Conservation (phyloP, 2,888 invertebrate genomes). For the Sabatieria punctata region DNA sequence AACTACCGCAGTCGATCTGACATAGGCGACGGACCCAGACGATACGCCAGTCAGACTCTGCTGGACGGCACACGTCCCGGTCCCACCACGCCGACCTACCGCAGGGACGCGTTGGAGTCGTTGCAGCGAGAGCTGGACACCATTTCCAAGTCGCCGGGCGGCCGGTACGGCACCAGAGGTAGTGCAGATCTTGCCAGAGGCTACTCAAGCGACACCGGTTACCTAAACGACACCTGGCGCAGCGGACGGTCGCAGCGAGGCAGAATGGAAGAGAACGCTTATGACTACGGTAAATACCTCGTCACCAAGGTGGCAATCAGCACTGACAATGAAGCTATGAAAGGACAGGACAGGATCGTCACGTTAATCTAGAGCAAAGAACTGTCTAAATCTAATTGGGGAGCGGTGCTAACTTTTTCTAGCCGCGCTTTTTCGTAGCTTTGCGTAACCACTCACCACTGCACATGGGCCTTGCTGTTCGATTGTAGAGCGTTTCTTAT, state of each 20-base stretch:
- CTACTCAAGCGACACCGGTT: constrained; percentile 17
- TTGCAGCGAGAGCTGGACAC: constrained; percentile 30
- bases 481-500: no score
- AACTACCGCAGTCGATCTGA: constrained; percentile 29
- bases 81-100: constrained; percentile 26
- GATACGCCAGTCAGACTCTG: constrained; percentile 28
- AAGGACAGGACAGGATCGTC: no score
- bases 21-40: constrained; percentile 15
- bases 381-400: no score
- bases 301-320: no score
- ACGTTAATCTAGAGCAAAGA: no score
- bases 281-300: constrained; percentile 23
- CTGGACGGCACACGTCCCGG: constrained; percentile 29
- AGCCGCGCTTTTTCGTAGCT: no score
- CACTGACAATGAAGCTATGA: no score
- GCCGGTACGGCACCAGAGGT: neutral
- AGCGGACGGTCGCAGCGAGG: constrained; percentile 6
- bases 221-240: constrained; percentile 22
- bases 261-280: constrained; percentile 8
- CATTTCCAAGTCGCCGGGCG: constrained; percentile 22
- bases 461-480: no score
- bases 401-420: no score
- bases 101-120: constrained; percentile 26
- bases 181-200: constrained; percentile 2
- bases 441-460: no score